Percentiles rank a stretch among this genome's conserved stretches.
phyloP scores from a whole-genome alignment of 2,113 vertebrate genomes.

The Furnarius figulus region DNA sequence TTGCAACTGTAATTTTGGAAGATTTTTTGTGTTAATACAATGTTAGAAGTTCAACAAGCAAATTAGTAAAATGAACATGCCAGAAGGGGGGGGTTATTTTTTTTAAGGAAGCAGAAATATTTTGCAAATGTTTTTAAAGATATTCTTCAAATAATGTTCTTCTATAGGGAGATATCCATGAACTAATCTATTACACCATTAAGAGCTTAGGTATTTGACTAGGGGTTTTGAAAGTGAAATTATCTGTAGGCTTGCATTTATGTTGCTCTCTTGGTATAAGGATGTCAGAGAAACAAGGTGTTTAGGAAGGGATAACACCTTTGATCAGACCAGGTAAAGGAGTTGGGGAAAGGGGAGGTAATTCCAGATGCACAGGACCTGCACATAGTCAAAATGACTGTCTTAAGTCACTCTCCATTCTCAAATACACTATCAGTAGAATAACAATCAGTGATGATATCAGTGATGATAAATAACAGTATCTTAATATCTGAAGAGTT shows the following conservation, averaged over 20 bases:
- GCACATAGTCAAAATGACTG: not conserved
- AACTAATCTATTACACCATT: not conserved
- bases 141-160: not conserved
- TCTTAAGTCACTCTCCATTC: not conserved
- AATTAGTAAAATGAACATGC: not conserved
- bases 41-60: not conserved
- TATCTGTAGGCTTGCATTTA: not conserved
- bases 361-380: not conserved
- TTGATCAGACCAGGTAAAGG: not conserved
- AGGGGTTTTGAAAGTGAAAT: not conserved
- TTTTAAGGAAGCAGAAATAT: not conserved
- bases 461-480: not conserved
- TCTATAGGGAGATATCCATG: not conserved
- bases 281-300: not conserved
- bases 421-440: not conserved
- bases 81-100: not conserved
- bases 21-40: not conserved
- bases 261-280: not conserved
- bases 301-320: not conserved
- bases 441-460: too few species aligned
- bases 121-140: not conserved
- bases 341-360: not conserved
- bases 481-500: not conserved
- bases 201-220: not conserved
- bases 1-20: slow-evolving; percentile 20